These are phyloP conservation scores for Spinus pinus DNA, from an alignment of 2,797 vertebrate species.

Conservation along the genomic window DNA sequence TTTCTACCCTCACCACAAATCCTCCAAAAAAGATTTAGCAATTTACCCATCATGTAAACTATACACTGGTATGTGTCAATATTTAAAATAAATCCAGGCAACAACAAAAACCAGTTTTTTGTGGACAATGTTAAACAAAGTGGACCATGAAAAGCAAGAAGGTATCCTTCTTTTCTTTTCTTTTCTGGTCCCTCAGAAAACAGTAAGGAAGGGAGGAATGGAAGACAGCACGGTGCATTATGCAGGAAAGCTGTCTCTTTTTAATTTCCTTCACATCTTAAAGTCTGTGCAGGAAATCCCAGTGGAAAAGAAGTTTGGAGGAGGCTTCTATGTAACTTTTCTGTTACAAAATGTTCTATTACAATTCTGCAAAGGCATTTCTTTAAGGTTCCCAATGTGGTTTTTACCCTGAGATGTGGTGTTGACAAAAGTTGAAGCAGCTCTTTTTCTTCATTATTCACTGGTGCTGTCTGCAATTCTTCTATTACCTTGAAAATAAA, in stretches of 20 bases:
- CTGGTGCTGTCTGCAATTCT: conserved; percentile 84
- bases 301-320: not conserved
- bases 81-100: not conserved
- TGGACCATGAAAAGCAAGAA: not conserved
- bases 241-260: not conserved
- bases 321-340: not conserved
- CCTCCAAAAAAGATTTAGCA: not conserved
- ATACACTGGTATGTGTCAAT: not conserved
- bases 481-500: conserved; percentile 83
- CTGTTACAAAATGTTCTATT: not conserved
- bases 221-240: not conserved
- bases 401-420: conserved; percentile 89
- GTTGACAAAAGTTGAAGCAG: conserved; percentile 87
- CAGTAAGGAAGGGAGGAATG: not conserved
- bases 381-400: fast-evolving
- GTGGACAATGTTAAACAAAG: not conserved
- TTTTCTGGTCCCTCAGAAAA: not conserved
- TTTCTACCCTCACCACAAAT: not conserved
- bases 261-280: not conserved
- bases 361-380: not conserved
- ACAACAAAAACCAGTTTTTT: not conserved
- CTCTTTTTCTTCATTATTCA: conserved; percentile 86
- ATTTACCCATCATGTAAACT: not conserved
- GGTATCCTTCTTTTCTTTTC: not conserved
- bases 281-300: not conserved